Evolutionary conservation across 2,113 vertebrate genomes (phyloP).

Genomic region (Phodopus roborovskii): DNA sequence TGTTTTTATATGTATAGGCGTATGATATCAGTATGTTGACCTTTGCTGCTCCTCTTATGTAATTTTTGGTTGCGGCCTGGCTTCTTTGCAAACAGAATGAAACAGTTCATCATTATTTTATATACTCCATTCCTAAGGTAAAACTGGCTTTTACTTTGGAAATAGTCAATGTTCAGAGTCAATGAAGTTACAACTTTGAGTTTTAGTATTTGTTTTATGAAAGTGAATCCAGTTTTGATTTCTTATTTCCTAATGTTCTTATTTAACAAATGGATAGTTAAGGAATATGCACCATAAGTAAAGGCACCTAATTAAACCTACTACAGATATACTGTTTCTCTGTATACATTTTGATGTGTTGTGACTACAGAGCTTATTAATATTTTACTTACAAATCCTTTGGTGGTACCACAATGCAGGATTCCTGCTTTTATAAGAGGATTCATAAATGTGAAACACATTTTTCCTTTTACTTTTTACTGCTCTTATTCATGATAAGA

Average conservation of each 20-base stretch:
- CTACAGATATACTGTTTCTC: neutral
- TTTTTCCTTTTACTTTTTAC: neutral
- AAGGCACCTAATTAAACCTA: neutral
- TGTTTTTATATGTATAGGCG: neutral
- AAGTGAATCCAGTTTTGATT: constrained; percentile 53
- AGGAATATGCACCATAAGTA: constrained; percentile 54
- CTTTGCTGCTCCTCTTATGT: constrained; percentile 33
- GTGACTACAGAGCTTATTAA: neutral
- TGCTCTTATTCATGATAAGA: neutral
- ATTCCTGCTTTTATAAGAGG: neutral
- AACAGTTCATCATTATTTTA: constrained; percentile 5
- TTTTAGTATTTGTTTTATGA: constrained; percentile 61
- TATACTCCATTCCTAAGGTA: constrained; percentile 9
- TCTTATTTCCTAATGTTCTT: constrained; percentile 69
- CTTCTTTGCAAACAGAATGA: neutral
- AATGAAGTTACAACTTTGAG: constrained; percentile 65
- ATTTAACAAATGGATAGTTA: constrained; percentile 61
- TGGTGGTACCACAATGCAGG: neutral
- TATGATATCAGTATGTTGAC: constrained; percentile 10
- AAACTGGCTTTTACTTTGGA: constrained; percentile 57
- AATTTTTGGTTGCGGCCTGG: neutral
- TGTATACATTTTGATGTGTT: neutral
- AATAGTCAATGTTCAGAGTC: constrained; percentile 56
- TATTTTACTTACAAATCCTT: neutral
- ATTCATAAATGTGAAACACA: neutral